These are phyloP conservation scores for Pangasianodon hypophthalmus DNA, from an alignment of 2,113 vertebrate genomes.

Conservation along the genomic window DNA sequence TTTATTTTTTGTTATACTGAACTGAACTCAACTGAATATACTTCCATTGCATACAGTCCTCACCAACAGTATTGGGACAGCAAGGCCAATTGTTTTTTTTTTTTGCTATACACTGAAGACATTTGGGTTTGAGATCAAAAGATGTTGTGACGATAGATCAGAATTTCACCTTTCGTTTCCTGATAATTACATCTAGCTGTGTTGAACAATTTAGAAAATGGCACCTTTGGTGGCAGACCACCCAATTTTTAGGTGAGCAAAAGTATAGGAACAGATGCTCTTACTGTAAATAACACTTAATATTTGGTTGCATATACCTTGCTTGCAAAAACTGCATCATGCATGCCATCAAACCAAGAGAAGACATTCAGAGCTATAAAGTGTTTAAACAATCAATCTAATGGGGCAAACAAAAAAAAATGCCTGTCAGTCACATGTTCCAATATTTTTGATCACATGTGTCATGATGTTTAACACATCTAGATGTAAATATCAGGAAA, in stretches of 20 bases:
- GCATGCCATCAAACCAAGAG: too few species aligned
- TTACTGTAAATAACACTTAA: too few species aligned
- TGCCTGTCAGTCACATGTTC: too few species aligned
- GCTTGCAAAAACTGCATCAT: too few species aligned
- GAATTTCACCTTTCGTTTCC: neutral
- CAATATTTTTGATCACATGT: too few species aligned
- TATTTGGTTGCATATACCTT: neutral
- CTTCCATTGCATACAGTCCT: neutral
- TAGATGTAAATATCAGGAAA: too few species aligned
- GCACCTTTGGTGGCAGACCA: neutral
- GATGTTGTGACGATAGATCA: neutral
- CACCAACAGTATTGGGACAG: neutral
- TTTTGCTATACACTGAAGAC: neutral
- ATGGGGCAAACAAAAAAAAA: too few species aligned
- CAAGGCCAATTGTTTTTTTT: neutral
- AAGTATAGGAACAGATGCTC: neutral
- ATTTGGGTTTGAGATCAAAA: neutral
- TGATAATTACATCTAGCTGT: too few species aligned
- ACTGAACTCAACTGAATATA: too few species aligned
- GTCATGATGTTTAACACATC: too few species aligned
- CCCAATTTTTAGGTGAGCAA: neutral
- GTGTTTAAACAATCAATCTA: too few species aligned
- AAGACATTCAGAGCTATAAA: too few species aligned
- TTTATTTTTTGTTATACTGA: neutral
- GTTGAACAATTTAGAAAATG: neutral